Percentiles rank a stretch among this genome's conserved stretches.
phyloP scores from a whole-genome alignment of 2,113 vertebrate species.

The Corydoras sp. region DNA sequence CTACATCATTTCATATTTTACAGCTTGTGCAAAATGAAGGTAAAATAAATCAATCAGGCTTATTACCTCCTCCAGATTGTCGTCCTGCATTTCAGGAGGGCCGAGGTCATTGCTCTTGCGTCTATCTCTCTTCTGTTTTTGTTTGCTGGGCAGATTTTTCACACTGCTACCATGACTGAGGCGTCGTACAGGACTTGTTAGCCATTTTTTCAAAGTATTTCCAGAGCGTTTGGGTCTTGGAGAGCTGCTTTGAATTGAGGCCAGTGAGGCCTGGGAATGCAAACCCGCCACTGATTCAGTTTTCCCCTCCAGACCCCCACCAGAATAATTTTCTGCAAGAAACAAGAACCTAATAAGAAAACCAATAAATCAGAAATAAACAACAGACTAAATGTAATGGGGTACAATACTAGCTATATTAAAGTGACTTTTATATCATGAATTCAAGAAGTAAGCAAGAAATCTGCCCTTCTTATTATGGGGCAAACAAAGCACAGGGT shows the following conservation, averaged over 20 bases:
- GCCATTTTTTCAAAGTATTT: slow-evolving; percentile 96
- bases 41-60: background rate
- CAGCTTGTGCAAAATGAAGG: background rate
- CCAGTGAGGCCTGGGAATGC: slow-evolving; percentile 85
- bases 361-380: background rate
- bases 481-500: no score
- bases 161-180: slow-evolving; percentile 86
- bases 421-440: no score
- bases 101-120: slow-evolving; percentile 85
- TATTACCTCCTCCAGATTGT: slow-evolving; percentile 81
- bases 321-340: slow-evolving; percentile 75
- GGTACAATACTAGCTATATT: background rate
- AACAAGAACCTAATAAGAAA: background rate
- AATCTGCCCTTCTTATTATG: no score
- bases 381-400: background rate
- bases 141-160: slow-evolving; percentile 79
- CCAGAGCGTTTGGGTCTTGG: slow-evolving; percentile 89
- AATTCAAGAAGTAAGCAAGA: no score
- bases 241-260: slow-evolving; percentile 85
- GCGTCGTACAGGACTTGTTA: slow-evolving; percentile 89
- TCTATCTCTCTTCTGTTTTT: slow-evolving; percentile 81
- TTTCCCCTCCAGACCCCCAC: slow-evolving; percentile 79
- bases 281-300: slow-evolving; percentile 89
- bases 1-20: no score
- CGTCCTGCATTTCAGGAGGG: slow-evolving; percentile 83